A percentile compares a stretch with the other conserved stretches of the same genome.
Evolutionary conservation across 2,113 vertebrate species (phyloP).

Genomic region (Aptenodytes patagonicus): DNA sequence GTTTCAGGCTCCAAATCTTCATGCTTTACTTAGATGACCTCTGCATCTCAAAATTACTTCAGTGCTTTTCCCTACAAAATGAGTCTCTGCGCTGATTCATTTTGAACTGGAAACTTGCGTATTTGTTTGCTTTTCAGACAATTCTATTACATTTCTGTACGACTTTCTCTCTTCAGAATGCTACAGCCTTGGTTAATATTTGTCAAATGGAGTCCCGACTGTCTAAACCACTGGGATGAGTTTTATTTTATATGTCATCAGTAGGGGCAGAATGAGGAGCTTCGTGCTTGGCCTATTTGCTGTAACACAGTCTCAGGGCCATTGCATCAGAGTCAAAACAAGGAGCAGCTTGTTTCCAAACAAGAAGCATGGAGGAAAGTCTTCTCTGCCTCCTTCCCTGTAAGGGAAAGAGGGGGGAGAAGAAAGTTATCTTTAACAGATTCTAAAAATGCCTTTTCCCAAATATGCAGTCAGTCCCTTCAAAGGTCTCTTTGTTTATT

Average conservation of each 20-base stretch:
- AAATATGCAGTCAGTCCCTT: conserved; percentile 79
- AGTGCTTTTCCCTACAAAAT: not conserved
- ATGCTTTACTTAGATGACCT: not conserved
- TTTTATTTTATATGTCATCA: conserved; percentile 73
- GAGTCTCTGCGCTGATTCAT: not conserved
- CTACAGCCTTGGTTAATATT: conserved; percentile 72
- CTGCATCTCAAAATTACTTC: not conserved
- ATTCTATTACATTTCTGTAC: not conserved
- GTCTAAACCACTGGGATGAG: conserved; percentile 69
- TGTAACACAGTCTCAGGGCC: conserved; percentile 71
- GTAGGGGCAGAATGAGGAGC: conserved; percentile 71
- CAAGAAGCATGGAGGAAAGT: conserved; percentile 74
- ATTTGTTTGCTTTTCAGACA: conserved; percentile 29
- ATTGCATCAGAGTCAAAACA: conserved; percentile 76
- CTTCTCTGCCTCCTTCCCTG: conserved; percentile 56
- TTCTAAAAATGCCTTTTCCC: conserved; percentile 85
- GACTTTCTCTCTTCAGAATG: conserved; percentile 1
- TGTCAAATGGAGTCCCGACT: conserved; percentile 65
- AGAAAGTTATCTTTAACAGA: conserved; percentile 83
- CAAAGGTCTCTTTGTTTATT: conserved; percentile 85
- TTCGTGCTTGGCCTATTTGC: conserved; percentile 72
- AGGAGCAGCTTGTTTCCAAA: conserved; percentile 79
- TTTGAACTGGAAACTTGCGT: conserved; percentile 8
- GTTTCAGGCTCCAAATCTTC: not conserved
- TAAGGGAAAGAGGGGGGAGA: conserved; percentile 43